Evolutionary conservation across 2,113 vertebrate genomes (phyloP).

Genomic region (Paramormyrops kingsleyae): DNA sequence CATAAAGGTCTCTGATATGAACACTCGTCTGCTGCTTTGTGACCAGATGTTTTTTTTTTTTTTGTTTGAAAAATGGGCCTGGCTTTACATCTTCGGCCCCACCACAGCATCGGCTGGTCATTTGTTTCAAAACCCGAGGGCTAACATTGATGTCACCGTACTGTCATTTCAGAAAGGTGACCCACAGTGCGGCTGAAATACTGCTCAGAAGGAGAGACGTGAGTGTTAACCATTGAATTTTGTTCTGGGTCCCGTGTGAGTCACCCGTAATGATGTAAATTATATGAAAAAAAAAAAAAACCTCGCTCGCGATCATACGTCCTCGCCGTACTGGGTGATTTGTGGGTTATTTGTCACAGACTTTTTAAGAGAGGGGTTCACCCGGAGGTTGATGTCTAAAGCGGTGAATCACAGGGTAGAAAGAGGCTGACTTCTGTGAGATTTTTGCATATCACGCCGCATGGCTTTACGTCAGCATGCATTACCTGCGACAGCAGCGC

Average conservation of each 20-base stretch:
- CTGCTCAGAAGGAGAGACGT: neutral
- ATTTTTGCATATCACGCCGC: neutral
- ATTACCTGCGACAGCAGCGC: neutral
- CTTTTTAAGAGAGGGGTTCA: conserved; percentile 18
- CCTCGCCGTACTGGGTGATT: conserved; percentile 12
- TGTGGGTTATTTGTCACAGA: conserved; percentile 23
- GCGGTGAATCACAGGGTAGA: conserved; percentile 14
- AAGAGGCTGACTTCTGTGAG: neutral
- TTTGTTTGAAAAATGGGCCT: neutral
- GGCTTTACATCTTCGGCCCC: neutral
- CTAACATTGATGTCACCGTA: neutral
- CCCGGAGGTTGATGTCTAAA: conserved; percentile 2
- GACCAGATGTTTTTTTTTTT: neutral
- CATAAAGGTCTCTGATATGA: neutral
- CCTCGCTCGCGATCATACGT: neutral
- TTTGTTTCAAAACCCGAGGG: conserved; percentile 5
- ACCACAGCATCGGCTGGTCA: neutral
- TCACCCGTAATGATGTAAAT: conserved; percentile 15
- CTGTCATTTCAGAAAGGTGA: conserved; percentile 1
- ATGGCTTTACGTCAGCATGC: neutral
- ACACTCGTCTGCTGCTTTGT: neutral
- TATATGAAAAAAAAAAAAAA: conserved; percentile 4
- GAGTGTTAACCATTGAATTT: conserved; percentile 14
- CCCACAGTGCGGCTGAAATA: neutral
- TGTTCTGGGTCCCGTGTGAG: neutral